Evolutionary conservation across 2,797 vertebrate species (phyloP), one percentile per base, ranked within the genome.

Genomic region (Balearica regulorum): DNA sequence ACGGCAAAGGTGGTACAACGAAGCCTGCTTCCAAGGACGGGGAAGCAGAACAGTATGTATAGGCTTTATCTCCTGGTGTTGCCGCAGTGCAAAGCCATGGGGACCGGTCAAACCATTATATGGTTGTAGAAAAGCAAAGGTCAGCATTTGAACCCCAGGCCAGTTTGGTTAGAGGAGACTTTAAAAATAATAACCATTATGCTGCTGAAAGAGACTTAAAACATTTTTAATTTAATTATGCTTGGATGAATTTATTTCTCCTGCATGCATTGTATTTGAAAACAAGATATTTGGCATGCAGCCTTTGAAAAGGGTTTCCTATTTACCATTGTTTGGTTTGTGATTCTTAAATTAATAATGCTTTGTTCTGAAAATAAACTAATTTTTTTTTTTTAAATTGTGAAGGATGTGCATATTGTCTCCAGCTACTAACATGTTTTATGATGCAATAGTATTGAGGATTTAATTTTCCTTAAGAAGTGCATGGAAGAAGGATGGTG

Each of bases 41-140:
- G 93, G 99, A 99, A 77, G 98, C 99, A 4, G 99, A 99, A 97
- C 99, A 99, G 97, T 99, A 99, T 44, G 99, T 99, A 98, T 99
- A 99, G 98, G 97, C 97, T 97, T 97, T 96, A 78, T 55, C 70
- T 80, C 78, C 87, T 81, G 97, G 94, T 79, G 13, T 69, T 93
- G 79, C 89, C 78, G 1, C 94, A 46, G 92, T 13, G 62, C 75
- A 88, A 94, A 95, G 64, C 69, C 90, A 58, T 3, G 17, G 87
- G 82, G 76, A 83, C 90, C 43, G 9, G n/a, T 96, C 90, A 90
- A 84, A 97, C 89, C 97, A 48, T 94, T 91, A 37, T 96, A 83
- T 96, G 94, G 89, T 96, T 97, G 94, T 94, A 43, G 71, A 89
- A 81, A 91, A 94, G 72, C 83, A 43, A 82, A 95, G 89, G 95